Percentiles rank a stretch among this genome's conserved stretches.
These are phyloP conservation scores for Daptonema setosum DNA, from an alignment of 2,888 invertebrate species.

Conservation along the genomic window DNA sequence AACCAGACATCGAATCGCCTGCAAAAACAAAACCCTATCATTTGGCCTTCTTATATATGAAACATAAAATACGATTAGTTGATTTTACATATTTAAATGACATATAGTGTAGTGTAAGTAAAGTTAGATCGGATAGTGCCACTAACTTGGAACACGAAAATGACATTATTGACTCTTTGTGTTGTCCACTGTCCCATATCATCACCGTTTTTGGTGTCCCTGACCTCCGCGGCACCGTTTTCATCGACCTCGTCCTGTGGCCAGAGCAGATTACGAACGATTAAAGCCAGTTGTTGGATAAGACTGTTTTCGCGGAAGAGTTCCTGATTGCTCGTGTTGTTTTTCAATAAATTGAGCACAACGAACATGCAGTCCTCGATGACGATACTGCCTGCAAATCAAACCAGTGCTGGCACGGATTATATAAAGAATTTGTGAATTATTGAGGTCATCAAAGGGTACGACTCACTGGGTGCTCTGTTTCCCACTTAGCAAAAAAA, in stretches of 20 bases:
- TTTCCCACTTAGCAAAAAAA: too few species aligned
- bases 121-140: too few species aligned
- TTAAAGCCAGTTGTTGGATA: constrained; percentile 52
- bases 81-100: too few species aligned
- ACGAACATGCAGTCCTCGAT: constrained; percentile 87
- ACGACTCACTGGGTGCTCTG: too few species aligned
- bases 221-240: not conserved
- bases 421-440: too few species aligned
- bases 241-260: constrained; percentile 14
- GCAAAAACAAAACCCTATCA: constrained; percentile 57
- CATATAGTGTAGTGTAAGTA: too few species aligned
- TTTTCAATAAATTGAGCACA: constrained; percentile 71
- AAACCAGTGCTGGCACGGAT: not conserved
- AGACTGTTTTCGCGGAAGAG: constrained; percentile 90
- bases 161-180: constrained; percentile 35
- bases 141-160: constrained; percentile 7
- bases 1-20: constrained; percentile 65
- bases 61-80: too few species aligned
- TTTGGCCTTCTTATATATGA: too few species aligned
- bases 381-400: constrained; percentile 44
- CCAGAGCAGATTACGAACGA: constrained; percentile 53
- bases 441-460: too few species aligned
- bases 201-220: not conserved
- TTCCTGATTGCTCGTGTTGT: constrained; percentile 89
- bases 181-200: constrained; percentile 33